These are phyloP conservation scores for Chelon labrosus DNA, from an alignment of 2,797 vertebrate genomes.

Conservation along the genomic window DNA sequence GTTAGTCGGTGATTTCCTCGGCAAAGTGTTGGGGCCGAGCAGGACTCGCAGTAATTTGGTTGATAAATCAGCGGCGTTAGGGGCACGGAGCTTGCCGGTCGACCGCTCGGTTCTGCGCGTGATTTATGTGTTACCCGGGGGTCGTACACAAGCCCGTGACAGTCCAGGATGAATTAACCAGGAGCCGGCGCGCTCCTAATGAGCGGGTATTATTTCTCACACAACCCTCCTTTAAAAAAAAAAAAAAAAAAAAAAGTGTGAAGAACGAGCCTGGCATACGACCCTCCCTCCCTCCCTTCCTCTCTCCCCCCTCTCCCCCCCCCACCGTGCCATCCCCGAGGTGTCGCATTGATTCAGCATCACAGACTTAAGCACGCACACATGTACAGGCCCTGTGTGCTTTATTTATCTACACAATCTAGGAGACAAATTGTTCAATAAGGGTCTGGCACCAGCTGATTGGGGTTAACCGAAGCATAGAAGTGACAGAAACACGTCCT, in stretches of 20 bases:
- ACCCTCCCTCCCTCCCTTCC: constrained; percentile 20
- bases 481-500: constrained; percentile 62
- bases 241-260: constrained; percentile 85
- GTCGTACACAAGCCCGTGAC: constrained; percentile 94
- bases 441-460: constrained; percentile 69
- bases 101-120: constrained; percentile 81
- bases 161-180: constrained; percentile 96
- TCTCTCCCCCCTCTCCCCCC: constrained; percentile 64
- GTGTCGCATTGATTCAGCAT: constrained; percentile 97
- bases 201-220: constrained; percentile 94
- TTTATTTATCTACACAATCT: constrained; percentile 53
- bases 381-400: constrained; percentile 29
- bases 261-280: constrained; percentile 87
- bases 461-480: constrained; percentile 69
- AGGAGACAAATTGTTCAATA: constrained; percentile 66
- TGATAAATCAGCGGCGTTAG: constrained; percentile 92
- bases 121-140: constrained; percentile 98
- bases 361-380: constrained; percentile 89
- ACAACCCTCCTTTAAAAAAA: constrained; percentile 68
- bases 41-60: constrained; percentile 93
- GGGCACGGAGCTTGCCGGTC: constrained; percentile 83
- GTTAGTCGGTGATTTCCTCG: constrained; percentile 85
- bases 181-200: constrained; percentile 93
- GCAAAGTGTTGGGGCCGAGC: constrained; percentile 87
- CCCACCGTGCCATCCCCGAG: constrained; percentile 83